phyloP scores from a whole-genome alignment of 2,888 invertebrate species.

The Lordiphosa fenestrarum region DNA sequence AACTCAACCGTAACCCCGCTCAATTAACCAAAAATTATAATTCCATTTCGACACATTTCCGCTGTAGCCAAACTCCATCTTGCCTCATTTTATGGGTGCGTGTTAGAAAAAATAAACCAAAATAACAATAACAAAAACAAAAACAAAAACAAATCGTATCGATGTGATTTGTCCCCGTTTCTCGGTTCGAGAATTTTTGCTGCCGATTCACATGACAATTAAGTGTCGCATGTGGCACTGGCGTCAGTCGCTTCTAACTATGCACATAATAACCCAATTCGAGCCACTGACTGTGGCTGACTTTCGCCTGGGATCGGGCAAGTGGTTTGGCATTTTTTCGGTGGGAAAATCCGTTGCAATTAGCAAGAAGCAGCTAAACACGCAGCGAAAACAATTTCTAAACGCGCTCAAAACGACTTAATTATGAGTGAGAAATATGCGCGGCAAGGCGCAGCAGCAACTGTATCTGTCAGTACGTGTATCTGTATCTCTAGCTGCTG shows the following conservation, averaged over 20 bases:
- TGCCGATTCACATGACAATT: slow-evolving; percentile 56
- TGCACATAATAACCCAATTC: slow-evolving; percentile 72
- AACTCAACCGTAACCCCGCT: background rate
- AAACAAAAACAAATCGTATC: too few species aligned
- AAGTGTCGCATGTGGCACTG: slow-evolving; percentile 63
- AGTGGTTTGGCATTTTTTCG: slow-evolving; percentile 10
- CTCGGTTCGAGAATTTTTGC: background rate
- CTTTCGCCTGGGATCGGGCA: slow-evolving; percentile 43
- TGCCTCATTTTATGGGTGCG: background rate
- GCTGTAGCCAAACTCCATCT: slow-evolving; percentile 1
- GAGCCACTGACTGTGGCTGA: slow-evolving; percentile 21
- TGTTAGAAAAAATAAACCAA: background rate
- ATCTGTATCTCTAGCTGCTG: slow-evolving; percentile 4
- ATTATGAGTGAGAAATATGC: slow-evolving; percentile 74
- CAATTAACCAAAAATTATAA: slow-evolving; percentile 11
- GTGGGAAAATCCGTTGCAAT: slow-evolving; percentile 75
- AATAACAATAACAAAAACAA: too few species aligned
- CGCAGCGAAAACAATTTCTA: slow-evolving; percentile 76
- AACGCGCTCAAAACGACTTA: slow-evolving; percentile 76
- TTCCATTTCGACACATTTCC: slow-evolving; percentile 10
- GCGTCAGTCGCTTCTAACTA: slow-evolving; percentile 51
- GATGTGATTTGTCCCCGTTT: background rate
- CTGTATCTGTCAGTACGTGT: slow-evolving; percentile 52
- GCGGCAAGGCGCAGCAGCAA: slow-evolving; percentile 61
- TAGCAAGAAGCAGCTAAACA: slow-evolving; percentile 53